A percentile compares a stretch with the other conserved stretches of the same genome.
Evolutionary conservation across 2,113 vertebrate species (phyloP).

Genomic region (Malaclemys terrapin): DNA sequence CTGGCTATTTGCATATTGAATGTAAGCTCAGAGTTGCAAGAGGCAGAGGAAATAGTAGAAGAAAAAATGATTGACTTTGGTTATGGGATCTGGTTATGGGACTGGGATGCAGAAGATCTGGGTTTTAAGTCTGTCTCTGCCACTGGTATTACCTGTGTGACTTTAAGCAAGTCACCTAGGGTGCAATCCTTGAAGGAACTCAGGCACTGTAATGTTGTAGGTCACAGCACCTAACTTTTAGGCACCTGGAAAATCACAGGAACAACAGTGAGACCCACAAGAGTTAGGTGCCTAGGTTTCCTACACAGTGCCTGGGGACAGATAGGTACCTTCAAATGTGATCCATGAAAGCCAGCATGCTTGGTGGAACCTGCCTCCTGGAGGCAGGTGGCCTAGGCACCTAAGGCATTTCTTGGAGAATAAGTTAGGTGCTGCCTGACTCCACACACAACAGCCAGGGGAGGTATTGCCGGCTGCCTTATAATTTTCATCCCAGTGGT

Average conservation of each 20-base stretch:
- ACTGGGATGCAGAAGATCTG: not conserved
- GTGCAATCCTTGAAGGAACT: too few relatives aligned
- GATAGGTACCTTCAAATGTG: too few relatives aligned
- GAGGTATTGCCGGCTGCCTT: not conserved
- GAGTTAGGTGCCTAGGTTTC: not conserved
- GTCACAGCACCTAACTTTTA: not conserved
- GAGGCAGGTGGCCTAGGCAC: too few relatives aligned
- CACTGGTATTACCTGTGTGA: not conserved
- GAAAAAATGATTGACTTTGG: not conserved
- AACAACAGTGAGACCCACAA: not conserved
- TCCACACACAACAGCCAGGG: not conserved
- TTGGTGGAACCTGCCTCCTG: too few relatives aligned
- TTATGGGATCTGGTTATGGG: not conserved
- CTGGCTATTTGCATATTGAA: not conserved
- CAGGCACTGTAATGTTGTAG: not conserved
- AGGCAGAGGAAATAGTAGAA: not conserved
- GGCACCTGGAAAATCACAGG: not conserved
- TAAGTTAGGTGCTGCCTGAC: not conserved
- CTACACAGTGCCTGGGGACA: not conserved
- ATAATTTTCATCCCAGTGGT: not conserved
- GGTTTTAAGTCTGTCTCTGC: not conserved
- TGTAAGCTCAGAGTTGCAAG: not conserved
- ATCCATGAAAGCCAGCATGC: too few relatives aligned
- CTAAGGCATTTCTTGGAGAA: not conserved
- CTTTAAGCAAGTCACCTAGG: not conserved